phyloP scores from a whole-genome alignment of 1,140 invertebrate species.

The Eriosoma lanigerum region DNA sequence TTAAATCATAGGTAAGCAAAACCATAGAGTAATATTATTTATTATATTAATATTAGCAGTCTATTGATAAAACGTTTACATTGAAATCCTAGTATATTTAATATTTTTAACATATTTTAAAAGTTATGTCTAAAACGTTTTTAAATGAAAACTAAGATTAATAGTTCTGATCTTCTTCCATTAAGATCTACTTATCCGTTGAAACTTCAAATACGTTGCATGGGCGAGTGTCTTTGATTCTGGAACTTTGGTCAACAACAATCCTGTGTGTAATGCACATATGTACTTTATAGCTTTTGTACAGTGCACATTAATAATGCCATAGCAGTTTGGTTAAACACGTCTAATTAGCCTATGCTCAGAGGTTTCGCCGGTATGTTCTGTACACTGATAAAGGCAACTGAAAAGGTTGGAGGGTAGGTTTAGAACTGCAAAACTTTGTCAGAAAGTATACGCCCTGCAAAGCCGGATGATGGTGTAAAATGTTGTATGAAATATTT shows the following conservation, averaged over 20 bases:
- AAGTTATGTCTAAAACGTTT: too few species aligned
- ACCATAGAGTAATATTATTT: too few species aligned
- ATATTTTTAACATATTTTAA: too few species aligned
- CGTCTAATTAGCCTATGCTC: conserved; percentile 30
- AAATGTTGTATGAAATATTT: conserved; percentile 45
- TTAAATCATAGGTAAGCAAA: too few species aligned
- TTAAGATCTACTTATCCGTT: not conserved
- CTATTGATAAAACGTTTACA: too few species aligned
- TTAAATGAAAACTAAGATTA: too few species aligned
- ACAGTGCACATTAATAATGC: conserved; percentile 37
- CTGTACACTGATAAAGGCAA: conserved; percentile 23
- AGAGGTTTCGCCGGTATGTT: conserved; percentile 9
- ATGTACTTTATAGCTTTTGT: conserved; percentile 38
- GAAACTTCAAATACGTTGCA: not conserved
- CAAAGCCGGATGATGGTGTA: conserved; percentile 41
- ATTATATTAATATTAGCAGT: too few species aligned
- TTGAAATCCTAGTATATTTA: too few species aligned
- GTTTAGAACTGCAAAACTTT: conserved; percentile 35
- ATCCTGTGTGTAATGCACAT: conserved; percentile 31
- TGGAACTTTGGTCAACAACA: conserved; percentile 35
- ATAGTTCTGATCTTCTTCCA: not conserved
- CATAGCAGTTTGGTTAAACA: conserved; percentile 34
- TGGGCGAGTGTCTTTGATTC: conserved; percentile 23
- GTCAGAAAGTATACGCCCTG: conserved; percentile 22
- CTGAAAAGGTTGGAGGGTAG: not conserved